A percentile compares a stretch with the other conserved stretches of the same genome.
Conservation (phyloP, 2,113 vertebrate species). For the Crotalus tigris region DNA sequence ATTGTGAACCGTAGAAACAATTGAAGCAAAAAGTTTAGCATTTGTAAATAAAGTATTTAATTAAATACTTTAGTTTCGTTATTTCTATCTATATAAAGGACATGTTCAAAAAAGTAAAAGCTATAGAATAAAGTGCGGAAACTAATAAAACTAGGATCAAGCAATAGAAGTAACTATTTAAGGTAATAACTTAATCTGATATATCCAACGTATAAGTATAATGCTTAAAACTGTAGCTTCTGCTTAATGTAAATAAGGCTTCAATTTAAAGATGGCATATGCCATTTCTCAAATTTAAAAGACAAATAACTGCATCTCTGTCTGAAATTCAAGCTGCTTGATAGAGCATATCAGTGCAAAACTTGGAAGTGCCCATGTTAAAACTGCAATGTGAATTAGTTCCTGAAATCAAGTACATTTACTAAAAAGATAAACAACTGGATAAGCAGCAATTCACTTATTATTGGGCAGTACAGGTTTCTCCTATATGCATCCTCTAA, state of each 20-base stretch:
- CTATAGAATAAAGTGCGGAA: background rate
- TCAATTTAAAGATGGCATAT: background rate
- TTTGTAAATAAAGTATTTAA: background rate
- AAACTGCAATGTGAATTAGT: background rate
- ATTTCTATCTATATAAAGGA: background rate
- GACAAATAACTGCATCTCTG: background rate
- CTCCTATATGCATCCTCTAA: background rate
- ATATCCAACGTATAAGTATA: background rate
- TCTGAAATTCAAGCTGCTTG: background rate
- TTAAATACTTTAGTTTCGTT: background rate
- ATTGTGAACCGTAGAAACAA: background rate
- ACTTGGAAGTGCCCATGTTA: background rate
- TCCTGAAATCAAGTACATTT: background rate
- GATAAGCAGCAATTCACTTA: background rate
- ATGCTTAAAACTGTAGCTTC: background rate
- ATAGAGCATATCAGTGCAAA: background rate
- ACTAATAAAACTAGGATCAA: background rate
- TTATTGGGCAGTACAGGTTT: background rate
- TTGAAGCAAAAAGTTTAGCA: background rate
- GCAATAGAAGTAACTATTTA: background rate
- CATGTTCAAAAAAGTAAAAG: background rate
- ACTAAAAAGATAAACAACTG: background rate
- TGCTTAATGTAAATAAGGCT: background rate
- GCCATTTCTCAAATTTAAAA: background rate
- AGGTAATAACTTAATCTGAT: background rate